These are phyloP conservation scores for Acromyrmex charruanus DNA, from an alignment of 1,140 invertebrate genomes.

Conservation along the genomic window DNA sequence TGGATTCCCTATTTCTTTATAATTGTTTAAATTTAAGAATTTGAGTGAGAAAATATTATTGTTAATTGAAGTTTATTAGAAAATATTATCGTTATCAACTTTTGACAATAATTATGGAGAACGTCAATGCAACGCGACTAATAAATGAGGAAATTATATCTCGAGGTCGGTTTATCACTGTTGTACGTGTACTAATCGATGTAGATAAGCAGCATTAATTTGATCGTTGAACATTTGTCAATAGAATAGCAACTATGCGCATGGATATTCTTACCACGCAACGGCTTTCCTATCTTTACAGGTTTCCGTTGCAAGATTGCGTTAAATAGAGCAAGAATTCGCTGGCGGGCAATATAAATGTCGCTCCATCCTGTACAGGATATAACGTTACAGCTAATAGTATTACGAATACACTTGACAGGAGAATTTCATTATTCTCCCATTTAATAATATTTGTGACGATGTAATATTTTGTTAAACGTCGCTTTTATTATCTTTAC, in stretches of 20 bases:
- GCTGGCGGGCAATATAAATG: conserved; percentile 42
- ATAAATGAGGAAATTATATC: conserved; percentile 50
- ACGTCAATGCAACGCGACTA: conserved; percentile 3
- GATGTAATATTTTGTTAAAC: conserved; percentile 14
- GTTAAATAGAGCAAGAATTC: conserved; percentile 61
- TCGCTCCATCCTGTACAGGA: conserved; percentile 2
- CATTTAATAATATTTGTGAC: conserved; percentile 47
- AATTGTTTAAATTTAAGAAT: background rate
- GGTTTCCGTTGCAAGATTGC: conserved; percentile 14
- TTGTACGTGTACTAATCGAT: conserved; percentile 45
- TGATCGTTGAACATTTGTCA: conserved; percentile 40
- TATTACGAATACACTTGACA: conserved; percentile 32
- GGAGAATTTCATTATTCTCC: conserved; percentile 55
- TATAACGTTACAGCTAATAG: conserved; percentile 38
- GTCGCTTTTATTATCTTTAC: conserved; percentile 33
- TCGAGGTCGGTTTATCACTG: conserved; percentile 46
- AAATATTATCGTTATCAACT: background rate
- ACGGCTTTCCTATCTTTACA: conserved; percentile 19
- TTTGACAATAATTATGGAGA: background rate
- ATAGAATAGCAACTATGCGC: conserved; percentile 6
- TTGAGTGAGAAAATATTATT: background rate
- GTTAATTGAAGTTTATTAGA: conserved; percentile 1
- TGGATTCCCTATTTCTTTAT: background rate
- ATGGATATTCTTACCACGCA: background rate
- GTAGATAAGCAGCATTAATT: conserved; percentile 52